Conservation (phyloP, 2,888 invertebrate genomes). For the Pristionchus japonicus region DNA sequence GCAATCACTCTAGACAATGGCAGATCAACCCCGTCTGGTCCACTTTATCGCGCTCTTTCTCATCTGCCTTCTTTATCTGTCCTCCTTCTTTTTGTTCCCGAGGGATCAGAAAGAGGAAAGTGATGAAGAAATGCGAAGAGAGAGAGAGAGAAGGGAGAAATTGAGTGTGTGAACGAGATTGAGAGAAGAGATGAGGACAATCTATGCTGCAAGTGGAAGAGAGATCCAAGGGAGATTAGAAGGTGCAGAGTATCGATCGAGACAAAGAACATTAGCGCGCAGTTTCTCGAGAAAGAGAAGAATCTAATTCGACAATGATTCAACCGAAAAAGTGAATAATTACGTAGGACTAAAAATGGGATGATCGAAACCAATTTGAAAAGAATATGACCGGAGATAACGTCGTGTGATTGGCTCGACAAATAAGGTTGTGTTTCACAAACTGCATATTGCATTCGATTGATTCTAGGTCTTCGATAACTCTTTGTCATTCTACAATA, state of each 20-base stretch:
- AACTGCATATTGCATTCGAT: neutral
- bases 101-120: neutral
- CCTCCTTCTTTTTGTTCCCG: neutral
- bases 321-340: no score
- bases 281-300: no score
- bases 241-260: neutral
- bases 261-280: no score
- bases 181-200: constrained; percentile 17
- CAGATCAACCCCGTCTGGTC: neutral
- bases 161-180: constrained; percentile 41
- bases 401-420: neutral
- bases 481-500: no score
- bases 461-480: no score
- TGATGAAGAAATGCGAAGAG: constrained; percentile 31
- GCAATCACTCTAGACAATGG: no score
- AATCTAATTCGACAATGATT: no score
- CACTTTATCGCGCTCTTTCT: neutral
- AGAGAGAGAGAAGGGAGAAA: constrained; percentile 11
- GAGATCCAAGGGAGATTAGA: neutral
- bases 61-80: constrained; percentile 38
- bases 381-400: no score
- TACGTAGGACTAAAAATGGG: no score
- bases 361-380: neutral
- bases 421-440: neutral
- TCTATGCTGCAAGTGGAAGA: neutral